Evolutionary conservation across 2,113 vertebrate genomes (phyloP).

Genomic region (Acrocephalus arundinaceus): DNA sequence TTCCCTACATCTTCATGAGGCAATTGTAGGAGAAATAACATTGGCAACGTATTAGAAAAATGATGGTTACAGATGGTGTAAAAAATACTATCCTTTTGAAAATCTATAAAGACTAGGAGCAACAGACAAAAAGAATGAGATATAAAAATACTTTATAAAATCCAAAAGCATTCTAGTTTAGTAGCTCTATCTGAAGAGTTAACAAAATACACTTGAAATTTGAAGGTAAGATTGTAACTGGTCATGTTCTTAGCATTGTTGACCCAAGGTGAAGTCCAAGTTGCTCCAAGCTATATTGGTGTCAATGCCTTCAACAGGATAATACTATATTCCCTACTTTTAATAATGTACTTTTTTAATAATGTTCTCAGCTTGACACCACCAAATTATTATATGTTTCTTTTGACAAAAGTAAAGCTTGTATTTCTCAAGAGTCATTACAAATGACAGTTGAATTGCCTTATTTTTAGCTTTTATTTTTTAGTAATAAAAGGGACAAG

Average conservation of each 20-base stretch:
- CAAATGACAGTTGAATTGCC: neutral
- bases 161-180: neutral
- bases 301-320: neutral
- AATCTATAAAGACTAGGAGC: neutral
- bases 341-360: neutral
- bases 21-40: neutral
- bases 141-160: neutral
- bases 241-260: neutral
- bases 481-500: neutral
- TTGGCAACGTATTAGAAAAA: neutral
- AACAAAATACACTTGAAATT: neutral
- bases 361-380: neutral
- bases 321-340: neutral
- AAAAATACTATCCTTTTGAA: slow-evolving; percentile 3
- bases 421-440: neutral
- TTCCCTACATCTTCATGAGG: neutral
- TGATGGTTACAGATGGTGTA: slow-evolving; percentile 13
- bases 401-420: neutral
- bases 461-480: neutral
- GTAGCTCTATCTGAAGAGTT: neutral
- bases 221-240: neutral
- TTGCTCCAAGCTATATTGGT: neutral
- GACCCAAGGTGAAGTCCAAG: neutral
- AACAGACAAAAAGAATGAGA: neutral
- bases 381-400: neutral